phyloP scores from a whole-genome alignment of 2,113 vertebrate genomes.

The Psephotus haematonotus region DNA sequence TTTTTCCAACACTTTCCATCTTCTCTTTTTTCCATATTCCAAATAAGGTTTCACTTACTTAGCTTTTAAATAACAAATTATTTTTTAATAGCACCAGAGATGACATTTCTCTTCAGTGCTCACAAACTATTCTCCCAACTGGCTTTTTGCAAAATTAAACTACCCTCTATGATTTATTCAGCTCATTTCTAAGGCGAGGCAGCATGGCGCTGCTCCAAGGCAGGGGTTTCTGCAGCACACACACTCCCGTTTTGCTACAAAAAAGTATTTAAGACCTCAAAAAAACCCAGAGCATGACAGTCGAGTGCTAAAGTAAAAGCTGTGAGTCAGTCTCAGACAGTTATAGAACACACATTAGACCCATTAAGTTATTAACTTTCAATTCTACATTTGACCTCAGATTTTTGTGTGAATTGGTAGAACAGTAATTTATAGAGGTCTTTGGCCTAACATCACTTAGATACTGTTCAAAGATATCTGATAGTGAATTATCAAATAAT shows the following conservation, averaged over 20 bases:
- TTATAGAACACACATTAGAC: not conserved
- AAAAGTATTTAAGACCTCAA: not conserved
- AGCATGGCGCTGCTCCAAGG: not conserved
- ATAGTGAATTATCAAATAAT: not conserved
- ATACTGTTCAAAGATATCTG: not conserved
- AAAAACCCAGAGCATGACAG: not conserved
- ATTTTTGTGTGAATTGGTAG: not conserved
- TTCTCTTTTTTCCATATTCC: not conserved
- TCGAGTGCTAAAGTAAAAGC: not conserved
- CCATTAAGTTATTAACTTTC: conserved; percentile 15
- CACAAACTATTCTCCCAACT: not conserved
- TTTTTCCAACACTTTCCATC: not conserved
- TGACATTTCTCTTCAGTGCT: not conserved
- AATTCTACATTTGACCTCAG: not conserved
- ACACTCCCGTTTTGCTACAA: not conserved
- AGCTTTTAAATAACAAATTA: not conserved
- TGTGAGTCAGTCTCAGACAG: not conserved
- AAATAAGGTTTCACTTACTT: not conserved
- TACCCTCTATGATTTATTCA: not conserved
- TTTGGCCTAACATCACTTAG: not conserved
- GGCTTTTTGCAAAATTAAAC: not conserved
- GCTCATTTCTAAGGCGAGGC: not conserved
- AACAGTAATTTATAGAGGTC: not conserved
- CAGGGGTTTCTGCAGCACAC: not conserved
- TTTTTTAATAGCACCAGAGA: not conserved